Conservation (phyloP, 1,140 invertebrate species). For the Drosophila lini region DNA sequence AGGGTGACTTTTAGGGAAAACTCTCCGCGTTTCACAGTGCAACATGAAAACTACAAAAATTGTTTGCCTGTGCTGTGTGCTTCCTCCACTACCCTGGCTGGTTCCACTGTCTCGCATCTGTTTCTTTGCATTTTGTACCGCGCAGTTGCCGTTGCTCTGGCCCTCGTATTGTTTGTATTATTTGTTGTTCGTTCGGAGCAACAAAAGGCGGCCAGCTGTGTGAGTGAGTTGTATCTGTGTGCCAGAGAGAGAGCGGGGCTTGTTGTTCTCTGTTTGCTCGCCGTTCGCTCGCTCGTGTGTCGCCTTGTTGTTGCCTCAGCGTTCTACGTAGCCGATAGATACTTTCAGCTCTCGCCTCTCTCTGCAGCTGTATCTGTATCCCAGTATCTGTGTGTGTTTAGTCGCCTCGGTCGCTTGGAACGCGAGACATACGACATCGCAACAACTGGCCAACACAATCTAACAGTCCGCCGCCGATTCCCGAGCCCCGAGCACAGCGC, state of each 20-base stretch:
- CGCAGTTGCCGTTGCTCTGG: constrained; percentile 74
- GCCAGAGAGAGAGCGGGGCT: constrained; percentile 42
- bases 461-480: constrained; percentile 36
- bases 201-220: constrained; percentile 53
- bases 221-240: constrained; percentile 24
- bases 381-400: constrained; percentile 71
- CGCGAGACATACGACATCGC: constrained; percentile 77
- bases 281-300: constrained; percentile 17
- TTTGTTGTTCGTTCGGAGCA: constrained; percentile 72
- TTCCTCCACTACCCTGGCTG: constrained; percentile 10
- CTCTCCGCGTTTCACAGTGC: constrained; percentile 25
- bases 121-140: constrained; percentile 73
- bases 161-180: constrained; percentile 76
- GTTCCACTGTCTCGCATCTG: constrained; percentile 52
- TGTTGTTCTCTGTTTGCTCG: constrained; percentile 78
- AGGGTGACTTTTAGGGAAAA: neutral
- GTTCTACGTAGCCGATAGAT: constrained; percentile 78
- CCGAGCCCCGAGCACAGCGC: constrained; percentile 27
- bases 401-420: constrained; percentile 81
- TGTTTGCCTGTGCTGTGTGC: constrained; percentile 40
- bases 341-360: constrained; percentile 41
- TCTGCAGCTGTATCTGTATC: constrained; percentile 19
- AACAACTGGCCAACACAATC: constrained; percentile 60
- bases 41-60: constrained; percentile 55
- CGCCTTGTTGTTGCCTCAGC: constrained; percentile 43